Base-by-base conservation (phyloP, 2,113 vertebrate species). In the Cairina moschata region DNA sequence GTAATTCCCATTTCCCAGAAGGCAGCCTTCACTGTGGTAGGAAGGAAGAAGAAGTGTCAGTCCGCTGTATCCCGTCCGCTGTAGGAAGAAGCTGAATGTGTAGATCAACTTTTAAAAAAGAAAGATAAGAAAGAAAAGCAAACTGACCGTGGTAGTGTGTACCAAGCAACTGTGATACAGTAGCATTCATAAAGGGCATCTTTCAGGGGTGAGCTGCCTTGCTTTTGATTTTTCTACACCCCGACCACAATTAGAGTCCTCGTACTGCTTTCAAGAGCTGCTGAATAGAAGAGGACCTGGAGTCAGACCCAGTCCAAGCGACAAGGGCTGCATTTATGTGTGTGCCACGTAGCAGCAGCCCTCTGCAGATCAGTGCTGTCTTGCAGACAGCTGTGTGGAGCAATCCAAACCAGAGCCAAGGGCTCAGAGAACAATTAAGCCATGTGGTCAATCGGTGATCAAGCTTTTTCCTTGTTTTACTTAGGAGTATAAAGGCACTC, bases 391-490 rank as follows among this genome's bases (percentile, higher is more conserved):
- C 73, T 58, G 54, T 79, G 81, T 44, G 66, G 74, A 73, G 83
- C 29, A 46, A 84, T 75, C 81, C 34, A 34, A 74, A 22, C 26
- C 0, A 1, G 77, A 86, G 66, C 44, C 78, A 65, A 59, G 66
- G 77, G 56, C 86, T 95, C 62, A 89, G 67, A 68, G 69, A 55
- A 72, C 77, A 88, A 82, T 82, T 96, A 92, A 84, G 34, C 74
- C 63, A 26, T 75, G 81, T n/a, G 36, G 89, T 48, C 91, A 92
- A 56, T 79, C 84, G n/a, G 69, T 87, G 92, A 92, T 79, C 77
- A 62, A 92, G 74, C 84, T 87, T 93, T n/a, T 26, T 87, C 71
- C 77, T 93, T 89, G 21, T 92, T 95, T 91, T 95, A 85, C 93
- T 91, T 91, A 54, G 58, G 60, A 48, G 22, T 76, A 95, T 73